Conservation (phyloP, 2,888 invertebrate species). For the Heliconius hortense region DNA sequence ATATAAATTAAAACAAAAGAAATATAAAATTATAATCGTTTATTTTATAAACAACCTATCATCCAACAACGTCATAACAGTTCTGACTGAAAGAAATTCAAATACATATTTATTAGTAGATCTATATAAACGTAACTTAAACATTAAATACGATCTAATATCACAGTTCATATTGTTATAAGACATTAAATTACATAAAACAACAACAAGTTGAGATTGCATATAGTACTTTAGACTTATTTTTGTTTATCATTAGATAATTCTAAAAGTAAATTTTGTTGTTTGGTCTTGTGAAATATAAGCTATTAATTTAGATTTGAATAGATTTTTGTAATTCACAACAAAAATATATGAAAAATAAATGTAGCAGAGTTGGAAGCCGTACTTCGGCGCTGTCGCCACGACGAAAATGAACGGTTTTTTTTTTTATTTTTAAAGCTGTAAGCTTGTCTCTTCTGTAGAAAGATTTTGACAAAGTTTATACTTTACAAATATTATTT, state of each 20-base stretch:
- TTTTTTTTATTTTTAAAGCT: neutral
- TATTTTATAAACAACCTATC: constrained; percentile 74
- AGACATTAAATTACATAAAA: constrained; percentile 39
- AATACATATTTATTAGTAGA: constrained; percentile 59
- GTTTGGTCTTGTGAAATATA: neutral
- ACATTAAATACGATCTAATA: constrained; percentile 63
- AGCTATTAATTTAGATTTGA: neutral
- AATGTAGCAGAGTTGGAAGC: neutral
- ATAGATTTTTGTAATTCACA: neutral
- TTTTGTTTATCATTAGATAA: neutral
- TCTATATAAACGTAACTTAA: constrained; percentile 50
- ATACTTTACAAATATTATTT: neutral
- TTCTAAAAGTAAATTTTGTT: neutral
- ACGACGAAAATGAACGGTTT: neutral
- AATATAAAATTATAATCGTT: constrained; percentile 53
- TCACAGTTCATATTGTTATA: constrained; percentile 61
- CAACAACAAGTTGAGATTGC: constrained; percentile 29
- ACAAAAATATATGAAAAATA: neutral
- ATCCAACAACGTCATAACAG: constrained; percentile 69
- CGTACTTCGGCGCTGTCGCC: neutral
- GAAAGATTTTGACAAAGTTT: neutral
- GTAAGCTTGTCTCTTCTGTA: neutral
- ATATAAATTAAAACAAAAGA: constrained; percentile 7
- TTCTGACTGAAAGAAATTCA: constrained; percentile 61
- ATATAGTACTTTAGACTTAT: constrained; percentile 16